Base-by-base conservation (phyloP, 1,140 invertebrate species). In the Thaumetopoea pityocampa region DNA sequence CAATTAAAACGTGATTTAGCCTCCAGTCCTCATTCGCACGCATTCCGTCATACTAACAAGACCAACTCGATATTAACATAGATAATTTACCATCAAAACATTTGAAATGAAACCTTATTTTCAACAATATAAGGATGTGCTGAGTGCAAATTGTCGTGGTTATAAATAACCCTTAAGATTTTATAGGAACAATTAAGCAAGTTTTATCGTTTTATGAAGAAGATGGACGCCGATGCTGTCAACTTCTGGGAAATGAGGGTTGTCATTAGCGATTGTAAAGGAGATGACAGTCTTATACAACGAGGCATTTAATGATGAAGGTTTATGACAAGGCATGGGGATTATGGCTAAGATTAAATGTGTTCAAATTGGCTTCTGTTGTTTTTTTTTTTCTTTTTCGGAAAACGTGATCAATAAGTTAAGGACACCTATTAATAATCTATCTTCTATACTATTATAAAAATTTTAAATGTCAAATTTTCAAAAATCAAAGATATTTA, bases 171-270 rank as follows among this genome's bases (percentile, higher is more conserved):
- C 34, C 22, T 28, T 22, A 14, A 7, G 37, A 40, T 27, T 73
- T 77, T 77, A 77, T 63, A 55, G 46, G 54, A 29, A 73, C 62
- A 71, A 73, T 73, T 70, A 73, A 60, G 57, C 62, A 56, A 58
- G 59, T 70, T 77, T 74, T 77, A 77, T 62, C 51, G 48, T 54
- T 77, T 74, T 70, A 77, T 69, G n/a, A n/a, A n/a, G n/a, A 61
- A 58, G 37, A 50, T 20, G 36, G 52, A 41, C 37, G 48, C 51
- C 50, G 43, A 51, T 29, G 41, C 56, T 73, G 72, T 77, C 67
- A 68, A 72, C 69, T 77, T 77, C 73, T 64, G 46, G 55, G 73
- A 77, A 71, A 28, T 7, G 29, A 18, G 35, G 16, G 22, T 37
- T 71, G 72, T 77, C 65, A 77, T 77, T 77, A 77, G 38, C 15